A percentile compares a stretch with the other conserved stretches of the same genome.
Evolutionary conservation across 2,113 vertebrate species (phyloP).

Genomic region (Lamprologus tigripictilis): DNA sequence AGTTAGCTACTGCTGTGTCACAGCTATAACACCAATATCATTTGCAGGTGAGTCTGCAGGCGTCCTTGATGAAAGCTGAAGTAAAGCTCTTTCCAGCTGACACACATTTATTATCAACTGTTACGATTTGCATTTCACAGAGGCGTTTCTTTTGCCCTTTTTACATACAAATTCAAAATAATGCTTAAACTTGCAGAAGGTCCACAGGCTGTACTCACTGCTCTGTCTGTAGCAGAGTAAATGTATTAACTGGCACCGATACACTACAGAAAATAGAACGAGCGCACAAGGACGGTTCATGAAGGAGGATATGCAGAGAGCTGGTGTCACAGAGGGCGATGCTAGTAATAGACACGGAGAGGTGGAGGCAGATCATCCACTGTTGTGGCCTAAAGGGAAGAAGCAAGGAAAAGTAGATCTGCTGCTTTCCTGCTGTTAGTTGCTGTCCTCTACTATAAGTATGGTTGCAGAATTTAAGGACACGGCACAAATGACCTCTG

Average conservation of each 20-base stretch:
- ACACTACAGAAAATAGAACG: not conserved
- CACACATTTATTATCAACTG: not conserved
- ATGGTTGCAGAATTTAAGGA: not conserved
- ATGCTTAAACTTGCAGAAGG: not conserved
- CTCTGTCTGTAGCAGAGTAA: not conserved
- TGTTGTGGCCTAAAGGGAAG: not conserved
- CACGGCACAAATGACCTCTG: not conserved
- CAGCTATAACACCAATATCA: not conserved
- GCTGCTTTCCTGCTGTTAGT: not conserved
- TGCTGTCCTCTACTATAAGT: not conserved
- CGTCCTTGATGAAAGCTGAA: not conserved
- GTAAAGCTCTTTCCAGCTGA: not conserved
- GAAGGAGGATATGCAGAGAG: not conserved
- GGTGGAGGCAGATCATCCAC: not conserved
- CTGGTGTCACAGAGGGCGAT: not conserved
- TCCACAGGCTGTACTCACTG: accelerated
- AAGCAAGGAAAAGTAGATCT: not conserved
- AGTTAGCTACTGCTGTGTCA: not conserved
- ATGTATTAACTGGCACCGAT: not conserved
- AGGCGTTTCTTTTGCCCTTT: not conserved
- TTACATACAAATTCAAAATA: not conserved
- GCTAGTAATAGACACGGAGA: not conserved
- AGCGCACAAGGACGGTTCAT: not conserved
- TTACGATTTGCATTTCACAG: not conserved
- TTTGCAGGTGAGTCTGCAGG: not conserved